Evolutionary conservation across 2,797 vertebrate genomes (phyloP), one percentile per base, ranked within the genome.

Genomic region (Enteromius trimaculatus): DNA sequence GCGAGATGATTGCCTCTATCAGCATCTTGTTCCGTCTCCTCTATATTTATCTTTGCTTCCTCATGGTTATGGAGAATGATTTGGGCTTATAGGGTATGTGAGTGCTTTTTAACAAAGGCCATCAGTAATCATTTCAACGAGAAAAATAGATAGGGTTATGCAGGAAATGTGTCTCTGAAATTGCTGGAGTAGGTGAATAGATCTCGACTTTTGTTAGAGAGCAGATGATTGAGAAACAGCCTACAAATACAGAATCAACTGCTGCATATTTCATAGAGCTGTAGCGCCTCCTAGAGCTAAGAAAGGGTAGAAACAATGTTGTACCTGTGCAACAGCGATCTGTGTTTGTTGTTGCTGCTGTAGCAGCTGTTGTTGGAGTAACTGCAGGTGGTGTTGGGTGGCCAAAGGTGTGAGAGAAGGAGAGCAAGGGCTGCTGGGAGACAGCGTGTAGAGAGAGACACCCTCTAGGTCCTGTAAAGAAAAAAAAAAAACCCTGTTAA

Each of bases 271-370:
- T n/a, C 37, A 55, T 42, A 55, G 34, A 69, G 49, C 39, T 29
- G 26, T n/a, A 58, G 72, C 19, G 19, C 72, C 72, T 42, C 37
- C 81, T 29, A 58, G 72, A 58, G 81, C 29, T 44, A 39, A 34
- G 9, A 77, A 77, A 44, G 42, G 14, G 29, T 44, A 49, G 19
- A 81, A 71, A 6, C 10, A 21, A 55, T 16, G 51, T 47, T 55
- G 69, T 87, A 96, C 96, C 94, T 95, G 95, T 13, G 95, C 96
- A 7, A 96, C 95, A 0, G 94, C 95, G 88, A 96, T 95, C 90
- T 96, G 95, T 0, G 95, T 96, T 93, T 96, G 95, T 84, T 96
- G 96, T 91, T 97, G 95, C 65, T 97, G 96, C 91, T 97, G 96
- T 79, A 95, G 94, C 1, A 97, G 92, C 92, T 96, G 96, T 87